phyloP scores from a whole-genome alignment of 2,113 vertebrate genomes.

The Hyperopisus bebe region DNA sequence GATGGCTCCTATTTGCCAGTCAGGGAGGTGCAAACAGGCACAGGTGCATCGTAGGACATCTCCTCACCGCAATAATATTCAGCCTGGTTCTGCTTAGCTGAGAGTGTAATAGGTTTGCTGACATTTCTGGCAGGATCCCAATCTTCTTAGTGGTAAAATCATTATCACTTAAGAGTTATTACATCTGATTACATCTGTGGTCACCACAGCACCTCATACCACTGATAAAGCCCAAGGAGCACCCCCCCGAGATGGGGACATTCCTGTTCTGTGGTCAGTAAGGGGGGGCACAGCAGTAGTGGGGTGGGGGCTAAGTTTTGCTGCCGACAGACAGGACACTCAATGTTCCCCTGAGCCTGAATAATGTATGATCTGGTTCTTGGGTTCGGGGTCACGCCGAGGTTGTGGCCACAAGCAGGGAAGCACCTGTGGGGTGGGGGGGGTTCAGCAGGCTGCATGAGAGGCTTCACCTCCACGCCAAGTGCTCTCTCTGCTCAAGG shows the following conservation, averaged over 20 bases:
- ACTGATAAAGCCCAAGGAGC: neutral
- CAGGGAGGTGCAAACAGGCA: neutral
- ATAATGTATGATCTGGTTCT: neutral
- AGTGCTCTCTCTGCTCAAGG: neutral
- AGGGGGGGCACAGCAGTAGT: neutral
- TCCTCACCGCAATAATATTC: neutral
- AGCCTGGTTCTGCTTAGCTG: neutral
- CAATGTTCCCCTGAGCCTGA: neutral
- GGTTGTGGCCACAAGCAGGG: neutral
- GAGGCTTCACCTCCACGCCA: neutral
- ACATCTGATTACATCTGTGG: neutral
- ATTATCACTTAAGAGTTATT: neutral
- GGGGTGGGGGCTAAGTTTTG: neutral
- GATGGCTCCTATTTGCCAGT: neutral
- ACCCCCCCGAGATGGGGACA: neutral
- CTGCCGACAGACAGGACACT: neutral
- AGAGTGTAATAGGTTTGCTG: conserved; percentile 10
- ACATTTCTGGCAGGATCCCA: neutral
- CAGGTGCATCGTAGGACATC: neutral
- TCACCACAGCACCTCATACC: neutral
- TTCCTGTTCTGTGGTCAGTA: neutral
- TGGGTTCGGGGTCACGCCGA: neutral
- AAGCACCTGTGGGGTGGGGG: neutral
- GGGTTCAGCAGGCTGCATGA: neutral
- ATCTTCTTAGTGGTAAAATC: neutral